Evolutionary conservation across 2,888 invertebrate species (phyloP), one percentile per base, ranked within the genome.

Genomic region (Villa cingulata): DNA sequence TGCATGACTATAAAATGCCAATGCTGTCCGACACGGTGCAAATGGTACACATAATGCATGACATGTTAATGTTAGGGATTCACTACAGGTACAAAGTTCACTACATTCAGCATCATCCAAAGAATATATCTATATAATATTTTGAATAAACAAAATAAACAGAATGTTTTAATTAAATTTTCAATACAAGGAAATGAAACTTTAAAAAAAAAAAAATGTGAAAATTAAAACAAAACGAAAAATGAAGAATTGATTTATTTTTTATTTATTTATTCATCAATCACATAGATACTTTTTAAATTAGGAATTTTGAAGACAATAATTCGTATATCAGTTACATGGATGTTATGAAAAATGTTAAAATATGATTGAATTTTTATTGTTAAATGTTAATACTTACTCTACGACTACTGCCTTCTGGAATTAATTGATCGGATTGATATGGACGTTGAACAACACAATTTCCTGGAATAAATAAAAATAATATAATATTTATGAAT

Each of bases 1-100:
- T 37, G 86, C 86, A 70, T 91, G 91, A 61, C 86, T 86, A 74
- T 89, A 91, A 70, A 85, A 86, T 43, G 90, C 90, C 57, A 87
- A 80, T 54, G 87, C 81, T 14, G 88, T 88, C 57, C 87, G 85
- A 70, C 90, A 91, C 3, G 88, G 86, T 51, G 84, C 85, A 43
- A 86, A 76, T 45, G 88, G 84, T 42, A 90, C 86, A 70, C 90
- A 91, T 55, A 90, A 83, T 58, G 88, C 86, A 69, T 87, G 86
- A 72, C 91, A 91, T 47, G 83, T 80, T 54, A 89, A 76, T 57
- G 83, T 81, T 42, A 78, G 71, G 1, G 83, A 81, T 50, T 80
- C 75, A 62, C 84, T 83, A 64, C 91, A 91, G 58, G 86, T 81
- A 69, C 91, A 91, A 48, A 91, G 76, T 70, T 90, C 90, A 37